Evolutionary conservation across 2,888 invertebrate species (phyloP), one percentile per base, ranked within the genome.

Genomic region (Amphimallon solstitiale): DNA sequence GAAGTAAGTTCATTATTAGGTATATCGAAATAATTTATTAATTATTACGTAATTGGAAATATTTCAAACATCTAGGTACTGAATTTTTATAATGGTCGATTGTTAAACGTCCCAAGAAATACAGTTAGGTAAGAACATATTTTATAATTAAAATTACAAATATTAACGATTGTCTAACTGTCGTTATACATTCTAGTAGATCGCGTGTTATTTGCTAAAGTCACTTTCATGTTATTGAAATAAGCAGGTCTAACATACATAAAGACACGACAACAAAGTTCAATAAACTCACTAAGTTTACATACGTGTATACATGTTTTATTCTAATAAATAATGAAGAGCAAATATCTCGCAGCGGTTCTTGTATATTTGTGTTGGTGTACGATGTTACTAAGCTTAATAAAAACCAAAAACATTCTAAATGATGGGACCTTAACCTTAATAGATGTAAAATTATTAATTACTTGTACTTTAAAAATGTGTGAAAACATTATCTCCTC

Each of bases 271-370:
- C 43, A 15, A 43, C 56, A 15, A 29, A 59, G 56, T 59, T 59
- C 56, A 43, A 59, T 59, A 59, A 59, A 59, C 56, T 29, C 56
- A 12, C 43, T n/a, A 45, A 45, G 29, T 59, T 59, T 59, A 43
- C 56, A 59, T 59, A 59, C 23, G 12, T 49, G 23, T 49, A 29
- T 59, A 29, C 23, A 59, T 54, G 54, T 38, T 54, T 23, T 54
- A 54, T 54, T 54, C 38, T 12, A 54, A 54, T 54, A 54, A 54
- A 40, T 54, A 19, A 40, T 40, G 21, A 54, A 38, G 51, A 51
- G 51, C 17, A 51, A 51, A 35, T 17, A 29, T 29, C 5, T 29
- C 29, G 29, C 29, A 29, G 29, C 29, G 29, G 35, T 9, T 35
- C 17, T 17, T 45, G 19, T 45, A 7, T 15, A 17, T 45, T 45